These are phyloP conservation scores for Ataeniobius toweri DNA, from an alignment of 2,797 vertebrate species.

Conservation along the genomic window DNA sequence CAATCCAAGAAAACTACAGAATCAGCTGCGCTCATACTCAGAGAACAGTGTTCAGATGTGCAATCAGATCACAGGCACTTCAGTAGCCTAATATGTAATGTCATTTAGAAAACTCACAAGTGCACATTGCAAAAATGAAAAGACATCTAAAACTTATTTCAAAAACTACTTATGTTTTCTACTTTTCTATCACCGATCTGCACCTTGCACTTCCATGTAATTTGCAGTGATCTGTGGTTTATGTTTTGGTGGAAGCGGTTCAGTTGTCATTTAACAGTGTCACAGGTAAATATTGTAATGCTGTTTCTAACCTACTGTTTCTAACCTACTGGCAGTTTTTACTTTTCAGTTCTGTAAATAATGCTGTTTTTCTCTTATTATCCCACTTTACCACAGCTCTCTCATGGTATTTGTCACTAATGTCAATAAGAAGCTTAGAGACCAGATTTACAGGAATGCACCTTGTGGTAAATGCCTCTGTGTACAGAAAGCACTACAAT, in stretches of 20 bases:
- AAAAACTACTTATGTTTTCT: neutral
- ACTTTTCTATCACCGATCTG: constrained; percentile 21
- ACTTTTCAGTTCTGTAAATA: constrained; percentile 19
- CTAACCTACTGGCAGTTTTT: constrained; percentile 36
- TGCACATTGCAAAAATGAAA: neutral
- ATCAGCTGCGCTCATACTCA: neutral
- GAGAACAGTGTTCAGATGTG: neutral
- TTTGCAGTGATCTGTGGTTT: constrained; percentile 11
- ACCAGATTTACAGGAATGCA: constrained; percentile 25
- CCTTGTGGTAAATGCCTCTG: constrained; percentile 10
- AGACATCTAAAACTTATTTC: neutral
- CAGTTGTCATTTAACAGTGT: constrained; percentile 19
- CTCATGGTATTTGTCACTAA: constrained; percentile 14
- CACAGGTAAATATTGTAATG: constrained; percentile 40
- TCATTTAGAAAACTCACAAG: neutral
- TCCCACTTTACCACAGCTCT: constrained; percentile 9
- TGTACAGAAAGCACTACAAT: neutral
- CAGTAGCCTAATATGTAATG: constrained; percentile 1
- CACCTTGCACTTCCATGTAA: constrained; percentile 19
- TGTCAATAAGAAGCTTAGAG: constrained; percentile 13
- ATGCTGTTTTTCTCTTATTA: constrained; percentile 16
- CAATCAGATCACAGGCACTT: neutral
- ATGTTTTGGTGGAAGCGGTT: constrained; percentile 19
- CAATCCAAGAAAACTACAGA: constrained; percentile 6
- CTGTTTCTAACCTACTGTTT: constrained; percentile 27